Evolutionary conservation across 2,113 vertebrate species (phyloP).

Genomic region (Ornithorhynchus anatinus): DNA sequence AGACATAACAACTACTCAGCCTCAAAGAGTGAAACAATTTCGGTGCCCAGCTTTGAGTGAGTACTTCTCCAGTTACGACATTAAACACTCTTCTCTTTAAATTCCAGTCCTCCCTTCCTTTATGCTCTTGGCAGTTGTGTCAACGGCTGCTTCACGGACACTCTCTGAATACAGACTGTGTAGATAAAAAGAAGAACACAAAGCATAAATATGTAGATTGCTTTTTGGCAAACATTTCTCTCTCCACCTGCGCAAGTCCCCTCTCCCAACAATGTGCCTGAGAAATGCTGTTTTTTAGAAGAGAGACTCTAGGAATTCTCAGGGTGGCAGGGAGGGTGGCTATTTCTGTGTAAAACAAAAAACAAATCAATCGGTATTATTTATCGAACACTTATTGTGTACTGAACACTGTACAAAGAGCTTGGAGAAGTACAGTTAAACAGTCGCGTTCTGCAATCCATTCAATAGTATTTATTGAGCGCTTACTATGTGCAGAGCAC

Average conservation of each 20-base stretch:
- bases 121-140: neutral
- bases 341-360: too few species aligned
- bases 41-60: neutral
- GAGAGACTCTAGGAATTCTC: conserved; percentile 22
- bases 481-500: too few species aligned
- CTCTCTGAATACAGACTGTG: neutral
- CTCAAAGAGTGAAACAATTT: neutral
- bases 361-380: too few species aligned
- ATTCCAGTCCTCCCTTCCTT: neutral
- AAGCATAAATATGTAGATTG: neutral
- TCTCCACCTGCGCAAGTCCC: too few species aligned
- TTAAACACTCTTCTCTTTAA: neutral
- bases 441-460: too few species aligned
- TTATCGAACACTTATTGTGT: too few species aligned
- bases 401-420: too few species aligned
- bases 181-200: neutral
- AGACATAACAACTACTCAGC: neutral
- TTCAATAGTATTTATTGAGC: too few species aligned
- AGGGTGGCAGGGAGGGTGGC: too few species aligned
- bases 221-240: neutral
- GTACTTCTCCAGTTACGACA: neutral
- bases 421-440: too few species aligned
- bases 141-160: neutral
- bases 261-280: neutral
- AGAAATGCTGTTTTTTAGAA: conserved; percentile 18